These are phyloP conservation scores for Anas platyrhynchos DNA, from an alignment of 2,113 vertebrate genomes.

Conservation along the genomic window DNA sequence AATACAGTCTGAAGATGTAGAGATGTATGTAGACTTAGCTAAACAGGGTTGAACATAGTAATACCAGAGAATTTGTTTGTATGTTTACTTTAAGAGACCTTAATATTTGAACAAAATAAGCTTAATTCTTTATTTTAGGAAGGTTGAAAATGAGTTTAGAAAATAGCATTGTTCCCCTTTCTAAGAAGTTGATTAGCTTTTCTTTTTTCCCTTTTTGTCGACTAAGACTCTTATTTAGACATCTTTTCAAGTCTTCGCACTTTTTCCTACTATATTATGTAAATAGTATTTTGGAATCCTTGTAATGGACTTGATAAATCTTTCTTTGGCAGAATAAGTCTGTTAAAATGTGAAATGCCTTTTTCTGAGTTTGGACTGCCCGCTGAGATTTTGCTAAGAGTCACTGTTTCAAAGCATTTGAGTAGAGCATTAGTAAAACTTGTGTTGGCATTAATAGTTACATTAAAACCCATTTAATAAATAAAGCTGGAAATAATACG, in stretches of 20 bases:
- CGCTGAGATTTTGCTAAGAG: background rate
- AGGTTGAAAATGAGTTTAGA: background rate
- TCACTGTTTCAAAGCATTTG: background rate
- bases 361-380: background rate
- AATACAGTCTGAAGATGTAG: background rate
- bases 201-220: slow-evolving; percentile 1
- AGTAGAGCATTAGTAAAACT: background rate
- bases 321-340: background rate
- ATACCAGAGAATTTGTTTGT: background rate
- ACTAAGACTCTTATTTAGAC: slow-evolving; percentile 13
- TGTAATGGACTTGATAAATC: slow-evolving; percentile 6
- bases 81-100: background rate
- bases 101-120: slow-evolving; percentile 3
- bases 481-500: background rate
- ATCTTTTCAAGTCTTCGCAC: background rate
- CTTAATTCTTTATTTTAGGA: background rate
- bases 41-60: background rate
- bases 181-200: background rate
- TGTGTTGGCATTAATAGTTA: background rate
- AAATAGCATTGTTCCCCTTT: background rate
- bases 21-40: background rate
- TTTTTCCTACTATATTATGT: slow-evolving; percentile 18
- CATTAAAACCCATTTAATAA: background rate
- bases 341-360: background rate
- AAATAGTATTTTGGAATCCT: slow-evolving; percentile 26